phyloP scores from a whole-genome alignment of 2,113 vertebrate species.

The Xyrauchen texanus region DNA sequence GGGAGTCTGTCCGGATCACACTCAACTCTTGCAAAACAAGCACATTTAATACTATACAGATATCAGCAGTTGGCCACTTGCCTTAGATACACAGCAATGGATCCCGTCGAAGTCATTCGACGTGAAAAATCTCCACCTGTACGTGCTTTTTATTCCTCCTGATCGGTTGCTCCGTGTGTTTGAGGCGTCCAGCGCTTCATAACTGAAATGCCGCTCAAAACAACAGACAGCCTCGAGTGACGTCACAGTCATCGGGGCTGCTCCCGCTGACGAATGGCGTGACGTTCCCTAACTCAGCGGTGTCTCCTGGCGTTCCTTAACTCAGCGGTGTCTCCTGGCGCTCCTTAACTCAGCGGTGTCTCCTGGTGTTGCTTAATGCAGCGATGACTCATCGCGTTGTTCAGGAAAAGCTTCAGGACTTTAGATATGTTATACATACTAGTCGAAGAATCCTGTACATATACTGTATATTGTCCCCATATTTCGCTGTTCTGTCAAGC shows the following conservation, averaged over 20 bases:
- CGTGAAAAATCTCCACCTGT: too few relatives aligned
- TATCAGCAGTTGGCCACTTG: neutral
- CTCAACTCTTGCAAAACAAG: too few relatives aligned
- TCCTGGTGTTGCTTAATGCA: neutral
- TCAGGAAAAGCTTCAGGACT: neutral
- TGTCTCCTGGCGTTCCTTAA: neutral
- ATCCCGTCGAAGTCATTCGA: too few relatives aligned
- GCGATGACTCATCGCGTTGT: neutral
- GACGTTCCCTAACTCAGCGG: neutral
- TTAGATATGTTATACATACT: neutral
- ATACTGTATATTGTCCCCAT: too few relatives aligned
- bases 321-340: neutral
- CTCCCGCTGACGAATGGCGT: neutral
- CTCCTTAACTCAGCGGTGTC: neutral
- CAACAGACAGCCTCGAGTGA: conserved; percentile 20
- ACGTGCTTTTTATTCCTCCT: too few relatives aligned
- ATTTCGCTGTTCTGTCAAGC: too few relatives aligned
- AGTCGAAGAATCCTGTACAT: neutral
- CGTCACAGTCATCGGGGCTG: neutral
- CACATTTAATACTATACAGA: too few relatives aligned
- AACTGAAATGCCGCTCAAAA: conserved; percentile 1
- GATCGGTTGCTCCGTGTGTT: too few relatives aligned
- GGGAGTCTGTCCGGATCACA: too few relatives aligned
- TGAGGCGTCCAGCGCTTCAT: neutral
- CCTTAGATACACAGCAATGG: neutral